phyloP scores from a whole-genome alignment of 37 sponge, comb jelly and placozoan genomes.

The Cliona cf. orientalis region DNA sequence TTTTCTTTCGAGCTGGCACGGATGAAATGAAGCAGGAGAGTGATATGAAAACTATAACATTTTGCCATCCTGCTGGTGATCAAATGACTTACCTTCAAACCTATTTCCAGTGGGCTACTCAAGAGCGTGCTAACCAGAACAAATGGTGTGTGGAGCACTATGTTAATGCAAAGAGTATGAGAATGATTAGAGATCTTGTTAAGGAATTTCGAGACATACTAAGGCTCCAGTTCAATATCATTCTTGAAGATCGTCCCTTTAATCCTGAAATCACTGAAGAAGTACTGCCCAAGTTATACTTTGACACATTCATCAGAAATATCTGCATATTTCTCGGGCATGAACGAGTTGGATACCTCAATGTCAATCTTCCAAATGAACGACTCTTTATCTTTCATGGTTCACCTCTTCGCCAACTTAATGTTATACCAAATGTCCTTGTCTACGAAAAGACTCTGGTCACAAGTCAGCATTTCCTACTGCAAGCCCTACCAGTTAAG shows the following conservation, averaged over 20 bases:
- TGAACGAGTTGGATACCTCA: conserved; percentile 55
- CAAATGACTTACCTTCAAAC: conserved; percentile 49
- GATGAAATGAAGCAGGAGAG: conserved; percentile 63
- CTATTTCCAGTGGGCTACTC: conserved; percentile 36
- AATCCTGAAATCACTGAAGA: conserved; percentile 15
- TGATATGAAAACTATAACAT: conserved; percentile 52
- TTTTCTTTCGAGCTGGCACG: conserved; percentile 62
- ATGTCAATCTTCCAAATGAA: conserved; percentile 4
- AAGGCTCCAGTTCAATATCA: neutral
- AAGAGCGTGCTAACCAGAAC: conserved; percentile 26
- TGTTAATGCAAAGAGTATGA: conserved; percentile 70
- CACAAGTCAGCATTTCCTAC: conserved; percentile 60
- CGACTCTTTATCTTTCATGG: conserved; percentile 51
- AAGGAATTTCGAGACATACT: conserved; percentile 47
- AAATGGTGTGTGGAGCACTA: conserved; percentile 69
- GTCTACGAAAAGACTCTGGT: conserved; percentile 67
- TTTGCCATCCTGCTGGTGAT: conserved; percentile 55
- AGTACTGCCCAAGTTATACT: conserved; percentile 35
- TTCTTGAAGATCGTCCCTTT: neutral
- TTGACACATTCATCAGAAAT: conserved; percentile 44
- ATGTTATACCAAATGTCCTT: conserved; percentile 27
- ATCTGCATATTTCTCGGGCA: conserved; percentile 60
- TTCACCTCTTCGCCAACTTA: conserved; percentile 34
- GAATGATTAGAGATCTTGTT: conserved; percentile 43
- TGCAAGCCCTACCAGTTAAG: conserved; percentile 49